phyloP scores from a whole-genome alignment of 2,113 vertebrate species.

The Crotophaga sulcirostris region DNA sequence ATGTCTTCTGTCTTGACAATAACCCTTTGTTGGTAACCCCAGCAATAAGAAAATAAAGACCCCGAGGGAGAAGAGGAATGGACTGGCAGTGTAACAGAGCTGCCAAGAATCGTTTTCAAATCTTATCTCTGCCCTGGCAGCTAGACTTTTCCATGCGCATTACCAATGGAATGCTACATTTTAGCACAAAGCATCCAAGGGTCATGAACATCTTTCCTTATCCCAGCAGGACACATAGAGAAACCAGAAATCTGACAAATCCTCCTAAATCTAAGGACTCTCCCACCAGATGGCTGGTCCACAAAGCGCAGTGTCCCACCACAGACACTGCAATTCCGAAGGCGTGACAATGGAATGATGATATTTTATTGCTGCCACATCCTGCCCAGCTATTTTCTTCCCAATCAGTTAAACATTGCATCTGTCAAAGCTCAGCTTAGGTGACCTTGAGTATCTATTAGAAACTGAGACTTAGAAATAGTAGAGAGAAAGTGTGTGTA shows the following conservation, averaged over 20 bases:
- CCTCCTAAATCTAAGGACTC: not conserved
- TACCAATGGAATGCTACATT: not conserved
- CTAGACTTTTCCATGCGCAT: not conserved
- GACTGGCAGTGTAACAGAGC: not conserved
- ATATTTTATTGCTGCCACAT: slow-evolving; percentile 30
- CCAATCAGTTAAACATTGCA: not conserved
- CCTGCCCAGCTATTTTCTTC: not conserved
- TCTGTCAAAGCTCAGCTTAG: slow-evolving; percentile 29
- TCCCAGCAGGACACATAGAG: not conserved
- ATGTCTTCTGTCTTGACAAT: not conserved
- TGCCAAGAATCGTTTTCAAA: slow-evolving; percentile 9
- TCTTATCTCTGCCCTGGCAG: not conserved
- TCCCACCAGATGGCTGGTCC: slow-evolving; percentile 17
- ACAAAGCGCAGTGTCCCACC: not conserved
- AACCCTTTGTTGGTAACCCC: not conserved
- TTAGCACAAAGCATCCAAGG: not conserved
- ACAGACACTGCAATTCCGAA: not conserved
- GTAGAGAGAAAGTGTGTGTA: not conserved
- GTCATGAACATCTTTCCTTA: not conserved
- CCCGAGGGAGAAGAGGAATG: not conserved
- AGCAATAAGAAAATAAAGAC: not conserved
- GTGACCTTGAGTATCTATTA: not conserved
- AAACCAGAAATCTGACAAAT: slow-evolving; percentile 12
- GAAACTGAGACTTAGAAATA: slow-evolving; percentile 29
- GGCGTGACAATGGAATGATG: not conserved